phyloP scores from a whole-genome alignment of 2,888 invertebrate species.

The Microctonus hyperodae region DNA sequence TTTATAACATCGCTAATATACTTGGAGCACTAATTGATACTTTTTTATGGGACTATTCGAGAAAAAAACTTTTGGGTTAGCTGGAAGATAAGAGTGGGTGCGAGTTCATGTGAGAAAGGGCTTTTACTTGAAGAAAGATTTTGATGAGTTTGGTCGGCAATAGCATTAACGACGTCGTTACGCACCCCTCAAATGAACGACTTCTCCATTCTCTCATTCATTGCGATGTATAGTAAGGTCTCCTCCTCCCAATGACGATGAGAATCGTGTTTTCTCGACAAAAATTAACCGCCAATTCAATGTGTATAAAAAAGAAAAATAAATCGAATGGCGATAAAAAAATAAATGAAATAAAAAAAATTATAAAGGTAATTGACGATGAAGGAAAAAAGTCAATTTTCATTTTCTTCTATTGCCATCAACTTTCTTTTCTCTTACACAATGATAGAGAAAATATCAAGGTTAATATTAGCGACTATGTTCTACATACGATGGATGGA shows the following conservation, averaged over 20 bases:
- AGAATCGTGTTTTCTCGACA: neutral
- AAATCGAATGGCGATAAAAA: constrained; percentile 2
- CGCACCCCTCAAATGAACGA: constrained; percentile 20
- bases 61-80: neutral
- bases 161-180: constrained; percentile 41
- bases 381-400: neutral
- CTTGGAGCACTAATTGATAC: constrained; percentile 3
- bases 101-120: constrained; percentile 5
- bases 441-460: neutral
- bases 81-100: neutral
- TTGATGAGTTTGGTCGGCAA: constrained; percentile 27
- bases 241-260: neutral
- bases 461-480: constrained; percentile 8
- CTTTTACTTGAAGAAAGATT: constrained; percentile 32
- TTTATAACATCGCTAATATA: neutral
- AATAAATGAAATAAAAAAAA: constrained; percentile 19
- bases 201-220: constrained; percentile 14
- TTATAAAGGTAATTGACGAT: neutral
- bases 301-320: neutral
- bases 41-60: constrained; percentile 3
- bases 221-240: constrained; percentile 20
- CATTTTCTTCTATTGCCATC: neutral
- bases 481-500: neutral
- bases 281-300: neutral
- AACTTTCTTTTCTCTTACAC: neutral